Percentiles rank a stretch among this genome's conserved stretches.
These are phyloP conservation scores for Neomonachus schauinslandi DNA, from an alignment of 2,113 vertebrate species.

Conservation along the genomic window DNA sequence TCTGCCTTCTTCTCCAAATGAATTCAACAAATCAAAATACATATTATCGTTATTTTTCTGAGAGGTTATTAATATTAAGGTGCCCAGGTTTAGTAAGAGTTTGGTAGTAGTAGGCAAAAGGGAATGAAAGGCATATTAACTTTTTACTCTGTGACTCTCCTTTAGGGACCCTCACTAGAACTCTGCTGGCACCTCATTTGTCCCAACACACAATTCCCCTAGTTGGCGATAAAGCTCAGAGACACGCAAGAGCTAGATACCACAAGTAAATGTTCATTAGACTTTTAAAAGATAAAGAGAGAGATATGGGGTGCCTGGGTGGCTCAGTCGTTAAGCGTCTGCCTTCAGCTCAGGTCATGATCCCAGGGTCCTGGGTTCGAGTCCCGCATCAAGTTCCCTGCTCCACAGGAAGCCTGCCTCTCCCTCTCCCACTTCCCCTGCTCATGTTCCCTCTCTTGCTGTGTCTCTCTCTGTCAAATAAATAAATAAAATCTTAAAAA, in stretches of 20 bases:
- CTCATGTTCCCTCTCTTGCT: too few relatives aligned
- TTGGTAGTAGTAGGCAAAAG: not conserved
- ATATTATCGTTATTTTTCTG: not conserved
- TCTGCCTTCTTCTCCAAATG: not conserved
- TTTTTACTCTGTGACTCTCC: not conserved
- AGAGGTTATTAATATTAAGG: not conserved
- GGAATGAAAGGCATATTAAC: not conserved
- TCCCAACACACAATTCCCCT: too few relatives aligned
- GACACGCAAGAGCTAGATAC: not conserved
- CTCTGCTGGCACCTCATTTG: not conserved
- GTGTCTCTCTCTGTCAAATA: too few relatives aligned
- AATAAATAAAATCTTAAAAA: too few relatives aligned
- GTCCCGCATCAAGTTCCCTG: too few relatives aligned
- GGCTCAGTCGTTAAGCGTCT: too few relatives aligned
- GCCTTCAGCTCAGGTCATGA: too few relatives aligned
- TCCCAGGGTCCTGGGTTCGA: too few relatives aligned
- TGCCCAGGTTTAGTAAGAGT: not conserved
- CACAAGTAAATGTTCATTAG: not conserved
- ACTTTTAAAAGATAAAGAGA: not conserved
- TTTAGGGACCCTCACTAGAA: not conserved
- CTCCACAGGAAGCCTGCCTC: too few relatives aligned
- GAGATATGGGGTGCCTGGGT: too few relatives aligned
- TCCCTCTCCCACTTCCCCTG: too few relatives aligned
- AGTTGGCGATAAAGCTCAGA: not conserved
- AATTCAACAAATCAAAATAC: not conserved